These are phyloP conservation scores for Panthera uncia DNA, from an alignment of 2,113 vertebrate species.

Conservation along the genomic window DNA sequence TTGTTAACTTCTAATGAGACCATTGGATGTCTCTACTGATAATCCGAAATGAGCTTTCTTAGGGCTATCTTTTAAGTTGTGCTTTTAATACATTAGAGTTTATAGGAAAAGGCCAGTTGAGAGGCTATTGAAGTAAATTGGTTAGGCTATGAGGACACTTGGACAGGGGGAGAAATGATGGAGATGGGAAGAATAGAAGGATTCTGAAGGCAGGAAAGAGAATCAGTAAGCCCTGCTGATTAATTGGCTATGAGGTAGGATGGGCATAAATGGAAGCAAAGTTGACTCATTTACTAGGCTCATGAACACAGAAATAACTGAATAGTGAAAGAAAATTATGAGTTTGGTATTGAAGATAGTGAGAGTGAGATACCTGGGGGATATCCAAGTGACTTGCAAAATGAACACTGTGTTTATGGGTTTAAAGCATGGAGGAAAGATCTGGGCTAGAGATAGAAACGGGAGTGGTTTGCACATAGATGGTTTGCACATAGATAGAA, in stretches of 20 bases:
- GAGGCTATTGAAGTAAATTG: not conserved
- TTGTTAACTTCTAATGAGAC: not conserved
- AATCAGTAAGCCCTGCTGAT: slow-evolving; percentile 17
- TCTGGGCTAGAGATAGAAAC: not conserved
- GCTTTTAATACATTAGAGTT: not conserved
- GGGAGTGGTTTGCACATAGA: not conserved
- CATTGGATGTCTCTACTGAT: not conserved
- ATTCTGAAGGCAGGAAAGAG: not conserved
- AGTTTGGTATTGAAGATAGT: not conserved
- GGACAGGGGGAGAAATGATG: not conserved
- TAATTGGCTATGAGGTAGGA: not conserved
- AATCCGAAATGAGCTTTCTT: slow-evolving; percentile 30
- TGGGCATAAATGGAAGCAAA: not conserved
- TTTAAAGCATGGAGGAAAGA: not conserved
- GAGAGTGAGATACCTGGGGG: not conserved
- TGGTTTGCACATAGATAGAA: not conserved
- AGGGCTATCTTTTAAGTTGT: slow-evolving; percentile 3
- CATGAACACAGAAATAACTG: not conserved
- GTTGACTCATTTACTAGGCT: not conserved
- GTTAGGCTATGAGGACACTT: not conserved
- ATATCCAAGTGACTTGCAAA: not conserved
- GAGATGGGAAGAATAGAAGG: not conserved
- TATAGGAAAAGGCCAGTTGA: not conserved
- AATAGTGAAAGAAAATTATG: not conserved
- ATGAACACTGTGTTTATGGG: not conserved